These are phyloP conservation scores for honey bee (Apis mellifera) DNA, from an alignment of 1,140 invertebrate genomes.

Conservation along the genomic window Amel_HAv3.1 CM009933.2:3926001-3926500, in stretches of 20 bases:
- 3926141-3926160: background rate
- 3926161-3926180: background rate
- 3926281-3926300: conserved; percentile 35
- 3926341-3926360: background rate
- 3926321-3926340: background rate
- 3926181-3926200: background rate
- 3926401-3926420: conserved; percentile 24
- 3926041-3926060: background rate
- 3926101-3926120: background rate
- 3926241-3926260: background rate
- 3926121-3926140: background rate
- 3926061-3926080: background rate
- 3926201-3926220: background rate
- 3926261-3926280: conserved; percentile 22
- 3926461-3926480: conserved; percentile 8
- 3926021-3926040: background rate
- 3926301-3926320: background rate
- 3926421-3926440: background rate
- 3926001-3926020: too few relatives aligned
- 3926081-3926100: background rate
- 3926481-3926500: conserved; percentile 5
- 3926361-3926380: conserved; percentile 9
- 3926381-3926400: conserved; percentile 15
- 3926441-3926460: background rate
- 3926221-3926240: background rate